Percentiles rank a stretch among this genome's conserved stretches.
phyloP scores from a whole-genome alignment of 2,113 vertebrate genomes.

The Halichoerus grypus region DNA sequence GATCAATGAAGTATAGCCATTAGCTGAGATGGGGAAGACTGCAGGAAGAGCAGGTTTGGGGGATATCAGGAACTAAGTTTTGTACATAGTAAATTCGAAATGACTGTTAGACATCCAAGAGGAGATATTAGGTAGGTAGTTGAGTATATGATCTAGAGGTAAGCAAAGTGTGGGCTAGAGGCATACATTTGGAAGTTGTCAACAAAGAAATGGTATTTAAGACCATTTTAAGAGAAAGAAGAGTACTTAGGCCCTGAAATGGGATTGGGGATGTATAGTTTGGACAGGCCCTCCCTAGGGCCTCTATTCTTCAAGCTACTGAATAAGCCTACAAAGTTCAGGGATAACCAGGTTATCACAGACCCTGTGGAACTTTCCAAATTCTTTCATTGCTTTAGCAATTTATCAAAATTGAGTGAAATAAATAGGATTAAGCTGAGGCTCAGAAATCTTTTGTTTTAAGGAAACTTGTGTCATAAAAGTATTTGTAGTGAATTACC shows the following conservation, averaged over 20 bases:
- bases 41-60: neutral
- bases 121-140: neutral
- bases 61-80: neutral
- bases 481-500: slow-evolving; percentile 27
- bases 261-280: neutral
- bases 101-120: neutral
- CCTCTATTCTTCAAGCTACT: neutral
- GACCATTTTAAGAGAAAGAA: slow-evolving; percentile 32
- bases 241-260: neutral
- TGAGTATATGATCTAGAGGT: neutral
- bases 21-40: neutral
- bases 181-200: neutral
- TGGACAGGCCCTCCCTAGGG: neutral
- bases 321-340: neutral
- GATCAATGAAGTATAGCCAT: neutral
- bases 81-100: neutral
- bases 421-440: slow-evolving; percentile 46
- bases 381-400: slow-evolving; percentile 29
- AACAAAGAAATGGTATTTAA: slow-evolving; percentile 7
- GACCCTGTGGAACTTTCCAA: neutral
- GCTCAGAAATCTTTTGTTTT: slow-evolving; percentile 39
- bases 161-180: neutral
- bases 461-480: neutral
- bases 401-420: slow-evolving; percentile 41
- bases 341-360: neutral